phyloP scores from a whole-genome alignment of 2,888 invertebrate species.

The Craniophora ligustri region DNA sequence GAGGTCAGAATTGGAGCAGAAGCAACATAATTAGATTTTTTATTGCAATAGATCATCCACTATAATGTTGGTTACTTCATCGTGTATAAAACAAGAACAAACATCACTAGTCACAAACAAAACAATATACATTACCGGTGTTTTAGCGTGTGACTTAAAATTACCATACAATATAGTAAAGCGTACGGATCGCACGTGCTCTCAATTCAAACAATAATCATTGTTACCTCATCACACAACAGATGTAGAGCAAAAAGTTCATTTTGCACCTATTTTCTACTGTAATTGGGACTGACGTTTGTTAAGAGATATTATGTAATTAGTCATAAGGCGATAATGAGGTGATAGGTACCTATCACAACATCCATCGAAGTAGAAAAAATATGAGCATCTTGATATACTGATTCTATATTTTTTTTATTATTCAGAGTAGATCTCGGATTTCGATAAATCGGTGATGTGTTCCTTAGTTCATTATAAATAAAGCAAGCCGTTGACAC shows the following conservation, averaged over 20 bases:
- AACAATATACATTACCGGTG: slow-evolving; percentile 39
- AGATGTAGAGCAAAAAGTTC: slow-evolving; percentile 57
- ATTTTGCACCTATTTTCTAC: slow-evolving; percentile 54
- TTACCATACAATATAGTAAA: slow-evolving; percentile 80
- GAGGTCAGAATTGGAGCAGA: no score
- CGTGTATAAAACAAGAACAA: slow-evolving; percentile 21
- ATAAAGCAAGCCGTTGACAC: neutral
- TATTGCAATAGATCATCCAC: neutral
- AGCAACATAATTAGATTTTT: neutral
- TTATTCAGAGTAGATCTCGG: no score
- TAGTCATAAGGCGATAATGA: neutral
- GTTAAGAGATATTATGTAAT: slow-evolving; percentile 12
- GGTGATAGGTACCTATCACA: no score
- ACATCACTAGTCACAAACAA: slow-evolving; percentile 23
- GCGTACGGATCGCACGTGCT: slow-evolving; percentile 81
- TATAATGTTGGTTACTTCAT: slow-evolving; percentile 24
- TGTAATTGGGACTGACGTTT: slow-evolving; percentile 11
- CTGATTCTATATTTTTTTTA: neutral
- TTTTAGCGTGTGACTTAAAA: slow-evolving; percentile 68
- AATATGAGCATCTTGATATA: no score
- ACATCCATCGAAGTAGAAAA: no score
- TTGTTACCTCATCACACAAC: slow-evolving; percentile 72
- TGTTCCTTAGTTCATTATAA: neutral
- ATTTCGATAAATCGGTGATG: neutral
- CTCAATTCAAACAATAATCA: slow-evolving; percentile 78